Evolutionary conservation across 2,888 invertebrate genomes (phyloP).

Genomic region (Eilema depressum): DNA sequence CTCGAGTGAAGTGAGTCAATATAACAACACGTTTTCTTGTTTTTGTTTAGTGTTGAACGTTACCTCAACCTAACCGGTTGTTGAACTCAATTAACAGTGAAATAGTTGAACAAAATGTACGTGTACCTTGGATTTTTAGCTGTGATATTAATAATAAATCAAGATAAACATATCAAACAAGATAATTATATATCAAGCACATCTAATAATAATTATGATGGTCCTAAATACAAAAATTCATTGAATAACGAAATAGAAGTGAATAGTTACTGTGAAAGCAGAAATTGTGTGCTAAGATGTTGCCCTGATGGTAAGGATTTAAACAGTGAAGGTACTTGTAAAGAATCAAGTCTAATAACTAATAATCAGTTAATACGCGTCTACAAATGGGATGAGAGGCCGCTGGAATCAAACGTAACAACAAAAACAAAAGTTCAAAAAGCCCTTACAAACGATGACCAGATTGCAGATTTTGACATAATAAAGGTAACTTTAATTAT

Average conservation of each 20-base stretch:
- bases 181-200: background rate
- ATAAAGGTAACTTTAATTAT: slow-evolving; percentile 7
- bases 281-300: slow-evolving; percentile 14
- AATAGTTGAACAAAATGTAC: slow-evolving; percentile 3
- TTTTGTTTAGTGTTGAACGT: slow-evolving; percentile 4
- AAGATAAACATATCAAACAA: background rate
- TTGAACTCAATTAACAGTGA: background rate
- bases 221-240: background rate
- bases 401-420: background rate
- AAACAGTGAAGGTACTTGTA: slow-evolving; percentile 4
- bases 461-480: background rate
- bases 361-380: background rate
- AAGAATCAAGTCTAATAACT: background rate
- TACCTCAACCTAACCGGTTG: background rate
- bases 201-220: no score
- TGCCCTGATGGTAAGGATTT: slow-evolving; percentile 6
- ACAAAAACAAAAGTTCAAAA: background rate
- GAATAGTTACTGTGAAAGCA: background rate
- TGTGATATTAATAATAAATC: background rate
- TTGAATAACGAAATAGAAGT: background rate
- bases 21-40: background rate
- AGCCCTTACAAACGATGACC: background rate
- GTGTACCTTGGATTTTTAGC: slow-evolving; percentile 7
- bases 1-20: background rate
- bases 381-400: background rate